Conservation (phyloP, 2,797 vertebrate species). For the Pangasius sanitwongsei region DNA sequence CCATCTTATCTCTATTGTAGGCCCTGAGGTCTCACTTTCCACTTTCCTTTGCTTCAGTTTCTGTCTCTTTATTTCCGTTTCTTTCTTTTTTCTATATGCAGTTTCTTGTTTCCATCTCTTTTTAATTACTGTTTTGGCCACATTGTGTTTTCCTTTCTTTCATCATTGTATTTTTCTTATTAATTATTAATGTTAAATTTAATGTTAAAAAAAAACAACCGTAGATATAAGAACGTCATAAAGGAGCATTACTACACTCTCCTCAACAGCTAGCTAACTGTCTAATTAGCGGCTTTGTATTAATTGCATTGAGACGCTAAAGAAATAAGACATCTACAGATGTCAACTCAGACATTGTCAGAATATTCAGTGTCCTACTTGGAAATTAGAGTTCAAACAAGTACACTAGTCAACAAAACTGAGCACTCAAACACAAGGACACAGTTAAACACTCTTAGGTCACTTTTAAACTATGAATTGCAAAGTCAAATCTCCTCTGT, state of each 20-base stretch:
- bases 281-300: neutral
- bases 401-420: neutral
- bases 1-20: conserved; percentile 1
- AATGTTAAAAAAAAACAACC: neutral
- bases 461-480: neutral
- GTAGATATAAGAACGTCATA: neutral
- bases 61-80: neutral
- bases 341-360: neutral
- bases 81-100: neutral
- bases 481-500: neutral
- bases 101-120: conserved; percentile 36
- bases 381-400: neutral
- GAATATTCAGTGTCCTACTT: neutral
- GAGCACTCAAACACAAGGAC: neutral
- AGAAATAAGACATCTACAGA: neutral
- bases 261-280: neutral
- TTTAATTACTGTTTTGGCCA: neutral
- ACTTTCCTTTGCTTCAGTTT: neutral
- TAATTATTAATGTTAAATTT: neutral
- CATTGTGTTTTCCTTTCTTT: neutral
- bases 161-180: neutral
- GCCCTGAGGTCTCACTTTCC: neutral
- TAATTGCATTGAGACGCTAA: neutral
- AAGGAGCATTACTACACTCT: neutral
- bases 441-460: neutral